Conservation (phyloP, 2,797 vertebrate genomes). For the Lophotriccus pileatus region DNA sequence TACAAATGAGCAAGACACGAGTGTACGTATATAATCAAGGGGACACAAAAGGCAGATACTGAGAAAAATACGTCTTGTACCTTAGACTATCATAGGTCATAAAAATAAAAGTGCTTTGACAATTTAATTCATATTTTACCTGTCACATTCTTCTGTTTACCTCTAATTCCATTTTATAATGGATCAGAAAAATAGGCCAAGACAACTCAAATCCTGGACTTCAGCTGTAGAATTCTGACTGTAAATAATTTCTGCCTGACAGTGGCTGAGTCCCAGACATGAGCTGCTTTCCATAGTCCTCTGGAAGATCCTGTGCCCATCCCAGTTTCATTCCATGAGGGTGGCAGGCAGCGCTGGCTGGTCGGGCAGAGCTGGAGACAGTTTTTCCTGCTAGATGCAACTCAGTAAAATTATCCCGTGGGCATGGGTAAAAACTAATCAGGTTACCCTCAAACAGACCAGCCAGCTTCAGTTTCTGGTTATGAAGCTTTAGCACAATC, state of each 20-base stretch:
- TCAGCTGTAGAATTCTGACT: background rate
- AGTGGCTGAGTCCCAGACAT: accelerated
- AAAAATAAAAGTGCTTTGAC: background rate
- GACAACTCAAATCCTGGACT: background rate
- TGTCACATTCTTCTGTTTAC: background rate
- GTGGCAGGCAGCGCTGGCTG: background rate
- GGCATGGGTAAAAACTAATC: background rate
- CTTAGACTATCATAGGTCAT: background rate
- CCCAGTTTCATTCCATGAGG: background rate
- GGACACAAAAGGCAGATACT: background rate
- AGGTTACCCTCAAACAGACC: background rate
- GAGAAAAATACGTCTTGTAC: background rate
- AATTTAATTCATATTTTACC: background rate
- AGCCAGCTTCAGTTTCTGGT: constrained; percentile 12
- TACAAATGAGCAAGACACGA: background rate
- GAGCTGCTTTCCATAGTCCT: background rate
- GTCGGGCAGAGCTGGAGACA: background rate
- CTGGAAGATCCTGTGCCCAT: background rate
- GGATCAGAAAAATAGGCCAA: background rate
- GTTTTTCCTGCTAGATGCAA: background rate
- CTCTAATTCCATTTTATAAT: background rate
- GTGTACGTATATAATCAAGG: background rate
- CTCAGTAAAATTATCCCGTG: background rate
- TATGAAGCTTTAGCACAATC: background rate
- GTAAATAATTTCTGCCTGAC: background rate